Base-by-base conservation (phyloP, 2,888 invertebrate species). In the Atethmia centrago region DNA sequence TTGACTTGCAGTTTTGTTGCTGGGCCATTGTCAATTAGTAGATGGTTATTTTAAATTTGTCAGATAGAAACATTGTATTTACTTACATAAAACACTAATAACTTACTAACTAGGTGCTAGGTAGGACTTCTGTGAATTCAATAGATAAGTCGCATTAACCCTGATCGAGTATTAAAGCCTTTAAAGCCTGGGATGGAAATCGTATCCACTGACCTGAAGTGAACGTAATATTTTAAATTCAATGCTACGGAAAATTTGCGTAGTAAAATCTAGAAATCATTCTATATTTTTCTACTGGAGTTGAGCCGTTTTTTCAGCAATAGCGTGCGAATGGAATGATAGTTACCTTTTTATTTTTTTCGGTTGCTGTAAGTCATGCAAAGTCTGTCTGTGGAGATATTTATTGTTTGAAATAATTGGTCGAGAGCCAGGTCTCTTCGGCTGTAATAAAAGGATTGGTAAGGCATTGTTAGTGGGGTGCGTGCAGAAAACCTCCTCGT, bases 211-310 rank as follows among this genome's bases (percentile, higher is more conserved):
- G 76, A 71, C 76, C 71, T 73, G 69, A 61, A 53, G 55, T 66
- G 56, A 77, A 73, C 36, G 74, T 58, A 78, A 87, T 87, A 87
- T 75, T 83, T 85, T 77, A 85, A 87, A 83, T 83, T 85, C 69
- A 87, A 83, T 83, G 78, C 70, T 42, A 75, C 65, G 83, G 83
- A 80, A 87, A 78, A 87, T 76, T 51, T 76, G 67, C 78, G 45
- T 51, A 28, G 76, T 53, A 66, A 59, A 73, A 80, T 76, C 75
- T 85, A 77, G 69, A 63, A 59, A 74, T 67, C 31, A 64, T 74
- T 59, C 77, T 68, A 70, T 70, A 51, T 66, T 59, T 68, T 85
- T 77, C 74, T 71, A 47, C 53, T 62, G 28, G 36, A 61, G 16
- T 59, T 73, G 40, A 83, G 71, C 77, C 73, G 47, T 28, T 67